Percentiles rank a stretch among this genome's conserved stretches.
Evolutionary conservation across 2,113 vertebrate genomes (phyloP).

Genomic region (Osmerus mordax): DNA sequence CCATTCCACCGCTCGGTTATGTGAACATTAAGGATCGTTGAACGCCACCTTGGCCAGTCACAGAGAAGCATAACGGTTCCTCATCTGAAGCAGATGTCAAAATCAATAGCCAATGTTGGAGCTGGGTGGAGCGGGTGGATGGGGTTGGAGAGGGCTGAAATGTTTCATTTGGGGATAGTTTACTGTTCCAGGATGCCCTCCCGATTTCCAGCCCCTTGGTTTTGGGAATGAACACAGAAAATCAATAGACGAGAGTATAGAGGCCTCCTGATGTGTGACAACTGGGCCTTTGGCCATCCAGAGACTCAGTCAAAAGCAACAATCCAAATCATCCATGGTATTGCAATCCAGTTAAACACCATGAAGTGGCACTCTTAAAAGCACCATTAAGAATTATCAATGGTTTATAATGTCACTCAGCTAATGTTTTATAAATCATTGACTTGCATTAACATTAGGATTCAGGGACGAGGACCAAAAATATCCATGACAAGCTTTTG

Average conservation of each 20-base stretch:
- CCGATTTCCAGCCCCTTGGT: not conserved
- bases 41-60: slow-evolving; percentile 35
- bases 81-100: slow-evolving; percentile 43
- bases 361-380: slow-evolving; percentile 13
- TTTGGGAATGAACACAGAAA: not conserved
- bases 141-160: slow-evolving; percentile 14
- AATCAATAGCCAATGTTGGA: slow-evolving; percentile 49
- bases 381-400: slow-evolving; percentile 19
- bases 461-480: slow-evolving; percentile 1
- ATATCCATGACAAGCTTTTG: slow-evolving; percentile 14
- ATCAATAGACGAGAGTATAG: slow-evolving; percentile 4
- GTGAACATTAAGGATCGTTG: slow-evolving; percentile 53
- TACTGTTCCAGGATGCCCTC: slow-evolving; percentile 13
- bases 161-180: slow-evolving; percentile 19
- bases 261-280: slow-evolving; percentile 7
- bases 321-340: slow-evolving; percentile 22
- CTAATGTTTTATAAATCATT: slow-evolving; percentile 4
- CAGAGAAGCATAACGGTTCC: slow-evolving; percentile 38
- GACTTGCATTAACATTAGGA: slow-evolving; percentile 11
- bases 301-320: slow-evolving; percentile 29
- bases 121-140: slow-evolving; percentile 17
- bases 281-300: not conserved
- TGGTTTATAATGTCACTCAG: slow-evolving; percentile 27
- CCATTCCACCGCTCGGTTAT: slow-evolving; percentile 46
- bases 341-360: slow-evolving; percentile 39